Conservation (phyloP, 1,140 invertebrate genomes). For the Augochlora pura region DNA sequence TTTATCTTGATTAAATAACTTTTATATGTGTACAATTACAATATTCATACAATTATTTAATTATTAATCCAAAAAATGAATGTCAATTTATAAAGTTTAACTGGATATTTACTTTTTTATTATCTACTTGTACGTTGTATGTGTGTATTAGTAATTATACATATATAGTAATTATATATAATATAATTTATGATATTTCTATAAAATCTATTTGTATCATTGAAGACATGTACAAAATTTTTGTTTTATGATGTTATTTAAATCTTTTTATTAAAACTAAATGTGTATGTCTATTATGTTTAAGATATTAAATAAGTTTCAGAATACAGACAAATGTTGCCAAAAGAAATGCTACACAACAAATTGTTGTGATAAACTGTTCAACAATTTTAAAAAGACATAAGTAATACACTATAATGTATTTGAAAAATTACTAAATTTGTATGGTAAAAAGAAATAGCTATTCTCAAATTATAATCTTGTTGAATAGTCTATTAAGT, state of each 20-base stretch:
- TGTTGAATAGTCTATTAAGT: slow-evolving; percentile 64
- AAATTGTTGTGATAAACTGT: slow-evolving; percentile 66
- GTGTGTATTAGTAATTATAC: not conserved
- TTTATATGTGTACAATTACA: not conserved
- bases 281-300: slow-evolving; percentile 25
- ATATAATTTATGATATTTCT: slow-evolving; percentile 19
- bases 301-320: slow-evolving; percentile 16
- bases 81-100: slow-evolving; percentile 28
- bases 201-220: not conserved
- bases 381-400: slow-evolving; percentile 64
- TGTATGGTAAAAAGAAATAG: slow-evolving; percentile 51
- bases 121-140: slow-evolving; percentile 9
- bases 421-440: slow-evolving; percentile 47
- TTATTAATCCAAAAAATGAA: not conserved
- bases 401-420: slow-evolving; percentile 31
- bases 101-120: slow-evolving; percentile 16
- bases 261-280: slow-evolving; percentile 11
- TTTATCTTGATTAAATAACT: slow-evolving; percentile 13
- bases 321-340: slow-evolving; percentile 44
- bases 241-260: slow-evolving; percentile 13
- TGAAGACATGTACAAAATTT: slow-evolving; percentile 21
- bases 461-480: slow-evolving; percentile 64
- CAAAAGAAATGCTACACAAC: slow-evolving; percentile 56
- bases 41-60: not conserved
- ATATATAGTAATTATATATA: not conserved